Conservation (phyloP, 1,140 invertebrate species). For the Bombus pyrosoma region DNA sequence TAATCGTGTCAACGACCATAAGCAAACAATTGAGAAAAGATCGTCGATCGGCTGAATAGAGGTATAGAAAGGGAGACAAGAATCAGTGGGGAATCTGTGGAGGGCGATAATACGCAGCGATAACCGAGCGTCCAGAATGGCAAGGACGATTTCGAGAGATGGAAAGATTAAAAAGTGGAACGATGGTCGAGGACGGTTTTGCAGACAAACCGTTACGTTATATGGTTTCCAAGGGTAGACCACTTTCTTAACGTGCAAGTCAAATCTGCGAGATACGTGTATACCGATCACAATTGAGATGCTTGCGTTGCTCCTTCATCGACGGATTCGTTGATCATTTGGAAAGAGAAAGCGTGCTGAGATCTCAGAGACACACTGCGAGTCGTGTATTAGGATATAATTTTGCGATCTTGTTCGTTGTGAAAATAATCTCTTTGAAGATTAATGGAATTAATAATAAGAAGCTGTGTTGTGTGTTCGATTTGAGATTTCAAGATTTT, state of each 20-base stretch:
- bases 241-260: background rate
- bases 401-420: background rate
- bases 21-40: background rate
- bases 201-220: background rate
- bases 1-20: background rate
- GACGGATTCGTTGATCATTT: conserved; percentile 8
- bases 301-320: conserved; percentile 2
- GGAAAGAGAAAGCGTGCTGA: background rate
- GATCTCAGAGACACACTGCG: too few relatives aligned
- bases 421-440: background rate
- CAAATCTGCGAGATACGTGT: background rate
- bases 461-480: background rate
- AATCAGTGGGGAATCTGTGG: conserved; percentile 20
- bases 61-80: background rate
- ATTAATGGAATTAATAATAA: too few relatives aligned
- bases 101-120: conserved; percentile 16
- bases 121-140: conserved; percentile 38
- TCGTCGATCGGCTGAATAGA: background rate
- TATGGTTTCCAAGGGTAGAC: conserved; percentile 5
- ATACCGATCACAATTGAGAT: conserved; percentile 31
- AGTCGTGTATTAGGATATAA: too few relatives aligned
- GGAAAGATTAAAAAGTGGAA: conserved; percentile 44
- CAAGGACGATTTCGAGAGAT: conserved; percentile 36
- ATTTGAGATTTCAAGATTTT: background rate
- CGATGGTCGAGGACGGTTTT: conserved; percentile 31